Base-by-base conservation (phyloP, 1,140 invertebrate genomes). In the Apocrypta bakeri region DNA sequence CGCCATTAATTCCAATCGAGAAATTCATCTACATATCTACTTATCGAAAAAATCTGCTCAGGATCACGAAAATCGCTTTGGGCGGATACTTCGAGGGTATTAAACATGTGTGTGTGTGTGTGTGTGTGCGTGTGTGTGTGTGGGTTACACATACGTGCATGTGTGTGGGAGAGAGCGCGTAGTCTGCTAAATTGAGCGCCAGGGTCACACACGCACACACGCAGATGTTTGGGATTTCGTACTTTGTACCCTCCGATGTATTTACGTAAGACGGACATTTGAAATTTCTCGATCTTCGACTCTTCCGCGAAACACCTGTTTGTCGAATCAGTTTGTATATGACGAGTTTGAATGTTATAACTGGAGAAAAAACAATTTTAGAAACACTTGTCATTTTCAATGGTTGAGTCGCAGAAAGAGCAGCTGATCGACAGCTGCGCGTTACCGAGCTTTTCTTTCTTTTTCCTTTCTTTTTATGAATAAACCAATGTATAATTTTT, bases 181-280 rank as follows among this genome's bases (percentile, higher is more conserved):
- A 89, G 90, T 91, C 90, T 90, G 90, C 91, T 92, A 92, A 91
- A 92, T 92, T 89, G 79, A 79, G 89, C 89, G 90, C 90, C 91
- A 92, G 89, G 90, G 90, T 91, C 91, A 85, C 40, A 64, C 73
- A 82, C 48, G 12, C 33, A 9, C 71, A 73, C 71, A 48, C 21
- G 27, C 25, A 66, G 3, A n/a, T 48, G 12, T 25, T n/a, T n/a
- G n/a, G 63, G 33, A 78, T 68, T 40, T 78, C 14, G 25, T 8
- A 33, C 42, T 64, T 64, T 76, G 29, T 64, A 37, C 9, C 74
- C n/a, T 7, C n/a, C 71, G 33, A 33, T 8, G 21, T 21, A 21
- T 73, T 71, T 71, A 72, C 71, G 71, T 72, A 72, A 72, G 71
- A 27, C 31, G 0, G 17, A n/a, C n/a, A n/a, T 12, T 7, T 21